These are phyloP conservation scores for Ambastaia sidthimunki DNA, from an alignment of 2,797 vertebrate species.

Conservation along the genomic window DNA sequence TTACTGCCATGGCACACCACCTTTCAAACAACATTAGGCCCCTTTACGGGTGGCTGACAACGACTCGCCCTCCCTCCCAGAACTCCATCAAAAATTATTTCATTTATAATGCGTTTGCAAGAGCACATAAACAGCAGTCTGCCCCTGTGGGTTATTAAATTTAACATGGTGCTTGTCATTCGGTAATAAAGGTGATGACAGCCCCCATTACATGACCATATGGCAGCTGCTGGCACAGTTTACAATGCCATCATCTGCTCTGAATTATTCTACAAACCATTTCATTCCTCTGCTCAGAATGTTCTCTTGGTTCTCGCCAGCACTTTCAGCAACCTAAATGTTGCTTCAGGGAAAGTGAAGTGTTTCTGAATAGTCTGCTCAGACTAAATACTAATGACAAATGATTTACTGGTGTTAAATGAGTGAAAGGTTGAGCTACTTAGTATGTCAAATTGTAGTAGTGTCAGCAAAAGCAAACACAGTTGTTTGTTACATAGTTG, in stretches of 20 bases:
- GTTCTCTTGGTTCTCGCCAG: slow-evolving; percentile 46
- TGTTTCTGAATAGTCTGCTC: slow-evolving; percentile 25
- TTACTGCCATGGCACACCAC: slow-evolving; percentile 73
- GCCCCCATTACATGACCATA: slow-evolving; percentile 81
- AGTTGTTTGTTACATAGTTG: slow-evolving; percentile 23
- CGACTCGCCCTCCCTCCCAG: slow-evolving; percentile 44
- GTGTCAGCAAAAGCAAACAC: not conserved
- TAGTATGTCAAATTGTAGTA: slow-evolving; percentile 15
- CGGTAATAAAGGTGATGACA: slow-evolving; percentile 81
- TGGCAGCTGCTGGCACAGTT: slow-evolving; percentile 70
- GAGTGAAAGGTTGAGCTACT: slow-evolving; percentile 10
- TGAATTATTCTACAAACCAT: slow-evolving; percentile 78
- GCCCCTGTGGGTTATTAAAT: slow-evolving; percentile 75
- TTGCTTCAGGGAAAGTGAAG: slow-evolving; percentile 39
- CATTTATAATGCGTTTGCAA: slow-evolving; percentile 50
- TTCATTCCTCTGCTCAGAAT: slow-evolving; percentile 74
- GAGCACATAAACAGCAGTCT: slow-evolving; percentile 46
- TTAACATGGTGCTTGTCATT: slow-evolving; percentile 82
- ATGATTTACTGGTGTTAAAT: slow-evolving; percentile 41
- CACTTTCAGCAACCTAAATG: slow-evolving; percentile 37
- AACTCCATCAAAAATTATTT: slow-evolving; percentile 55
- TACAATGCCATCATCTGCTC: slow-evolving; percentile 76
- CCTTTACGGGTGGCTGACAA: slow-evolving; percentile 75
- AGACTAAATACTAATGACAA: slow-evolving; percentile 46
- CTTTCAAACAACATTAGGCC: slow-evolving; percentile 85